Percentiles rank a stretch among this genome's conserved stretches.
phyloP scores from a whole-genome alignment of 2,797 vertebrate genomes.

The Smutsia temminckii region DNA sequence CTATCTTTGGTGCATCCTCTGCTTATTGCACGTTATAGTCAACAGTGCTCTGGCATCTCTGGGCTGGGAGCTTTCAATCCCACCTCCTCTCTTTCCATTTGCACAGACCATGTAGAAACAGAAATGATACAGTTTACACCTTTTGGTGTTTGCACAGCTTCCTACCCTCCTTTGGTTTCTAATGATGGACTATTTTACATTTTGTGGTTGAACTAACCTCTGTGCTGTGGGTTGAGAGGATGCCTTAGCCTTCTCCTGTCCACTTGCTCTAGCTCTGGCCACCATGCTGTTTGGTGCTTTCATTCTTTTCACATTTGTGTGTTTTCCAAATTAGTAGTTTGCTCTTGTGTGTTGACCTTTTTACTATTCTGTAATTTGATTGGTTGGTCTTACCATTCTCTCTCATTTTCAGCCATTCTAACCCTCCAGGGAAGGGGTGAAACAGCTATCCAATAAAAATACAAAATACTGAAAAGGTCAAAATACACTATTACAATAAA shows the following conservation, averaged over 20 bases:
- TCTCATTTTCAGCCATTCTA: constrained; percentile 43
- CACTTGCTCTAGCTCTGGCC: constrained; percentile 5
- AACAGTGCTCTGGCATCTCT: not conserved
- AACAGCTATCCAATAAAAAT: constrained; percentile 82
- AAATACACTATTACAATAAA: constrained; percentile 85
- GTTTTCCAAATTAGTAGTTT: constrained; percentile 77
- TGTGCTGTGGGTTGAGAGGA: not conserved
- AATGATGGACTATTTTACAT: not conserved
- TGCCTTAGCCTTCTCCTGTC: not conserved
- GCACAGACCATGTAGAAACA: not conserved
- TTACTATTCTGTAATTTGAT: constrained; percentile 70
- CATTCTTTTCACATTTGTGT: not conserved
- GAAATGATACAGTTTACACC: not conserved
- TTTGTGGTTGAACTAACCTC: not conserved
- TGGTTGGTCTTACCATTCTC: constrained; percentile 71
- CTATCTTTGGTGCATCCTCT: not conserved
- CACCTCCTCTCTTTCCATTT: not conserved
- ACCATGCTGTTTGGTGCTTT: not conserved
- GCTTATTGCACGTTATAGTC: too few species aligned
- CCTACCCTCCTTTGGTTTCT: not conserved
- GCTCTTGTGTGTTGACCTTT: constrained; percentile 81
- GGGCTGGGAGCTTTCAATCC: not conserved
- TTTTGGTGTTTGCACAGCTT: not conserved
- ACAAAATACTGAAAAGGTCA: constrained; percentile 85
- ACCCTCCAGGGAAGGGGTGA: constrained; percentile 78